Conservation (phyloP, 2,888 invertebrate species). For the Bedellia somnulentella region DNA sequence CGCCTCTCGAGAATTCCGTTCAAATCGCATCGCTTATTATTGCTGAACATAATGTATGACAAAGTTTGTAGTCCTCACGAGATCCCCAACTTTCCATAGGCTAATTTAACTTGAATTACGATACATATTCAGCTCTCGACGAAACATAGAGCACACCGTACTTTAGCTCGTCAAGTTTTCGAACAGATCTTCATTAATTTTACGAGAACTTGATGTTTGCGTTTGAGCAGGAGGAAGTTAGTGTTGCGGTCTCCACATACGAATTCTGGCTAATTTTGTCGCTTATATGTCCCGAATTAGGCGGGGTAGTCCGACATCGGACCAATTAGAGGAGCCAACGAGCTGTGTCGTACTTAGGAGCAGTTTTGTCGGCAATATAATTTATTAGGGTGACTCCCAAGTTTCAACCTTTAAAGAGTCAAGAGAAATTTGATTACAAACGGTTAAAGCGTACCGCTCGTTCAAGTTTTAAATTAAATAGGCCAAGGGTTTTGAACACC, state of each 20-base stretch:
- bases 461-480: constrained; percentile 47
- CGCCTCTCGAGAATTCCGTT: too few relatives aligned
- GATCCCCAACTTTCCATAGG: too few relatives aligned
- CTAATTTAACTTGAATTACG: too few relatives aligned
- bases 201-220: constrained; percentile 43
- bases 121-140: too few relatives aligned
- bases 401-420: constrained; percentile 57
- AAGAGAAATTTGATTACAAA: constrained; percentile 57
- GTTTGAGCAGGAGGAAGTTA: constrained; percentile 40
- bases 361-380: constrained; percentile 60
- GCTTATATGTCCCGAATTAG: constrained; percentile 43
- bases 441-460: constrained; percentile 50
- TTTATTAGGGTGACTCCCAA: constrained; percentile 57
- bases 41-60: too few relatives aligned
- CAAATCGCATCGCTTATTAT: too few relatives aligned
- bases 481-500: too few relatives aligned
- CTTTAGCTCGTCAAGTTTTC: constrained; percentile 32
- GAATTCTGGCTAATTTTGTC: constrained; percentile 46
- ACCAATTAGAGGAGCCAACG: constrained; percentile 60
- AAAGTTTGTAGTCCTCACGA: too few relatives aligned
- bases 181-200: constrained; percentile 43
- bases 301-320: constrained; percentile 50
- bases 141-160: too few relatives aligned
- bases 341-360: constrained; percentile 56
- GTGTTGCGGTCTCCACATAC: constrained; percentile 35